These are phyloP conservation scores for Microtus pennsylvanicus DNA, from an alignment of 2,113 vertebrate species.

Conservation along the genomic window DNA sequence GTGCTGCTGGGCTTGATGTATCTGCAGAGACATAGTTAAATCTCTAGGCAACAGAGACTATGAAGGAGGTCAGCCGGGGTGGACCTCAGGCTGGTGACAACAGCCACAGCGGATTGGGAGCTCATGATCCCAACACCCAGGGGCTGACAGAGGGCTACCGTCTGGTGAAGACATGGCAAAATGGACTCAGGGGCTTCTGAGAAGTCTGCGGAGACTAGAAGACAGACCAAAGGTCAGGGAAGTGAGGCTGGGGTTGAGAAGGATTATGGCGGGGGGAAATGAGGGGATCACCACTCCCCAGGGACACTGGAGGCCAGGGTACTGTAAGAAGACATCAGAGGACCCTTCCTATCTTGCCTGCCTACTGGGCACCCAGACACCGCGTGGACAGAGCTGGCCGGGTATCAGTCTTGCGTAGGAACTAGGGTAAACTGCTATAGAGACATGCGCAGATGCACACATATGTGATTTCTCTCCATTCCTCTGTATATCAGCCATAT, in stretches of 20 bases:
- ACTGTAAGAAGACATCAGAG: background rate
- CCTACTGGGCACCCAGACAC: background rate
- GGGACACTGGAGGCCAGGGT: background rate
- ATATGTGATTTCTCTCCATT: slow-evolving; percentile 1
- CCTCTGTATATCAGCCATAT: background rate
- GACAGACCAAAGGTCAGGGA: background rate
- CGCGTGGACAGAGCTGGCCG: background rate
- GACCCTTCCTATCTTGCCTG: background rate
- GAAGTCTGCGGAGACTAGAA: background rate
- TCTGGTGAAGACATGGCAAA: background rate
- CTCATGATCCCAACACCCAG: background rate
- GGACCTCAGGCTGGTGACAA: background rate
- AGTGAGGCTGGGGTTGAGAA: background rate
- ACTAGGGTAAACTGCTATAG: background rate
- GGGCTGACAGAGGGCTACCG: background rate
- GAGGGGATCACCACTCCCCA: background rate
- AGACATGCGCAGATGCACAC: background rate
- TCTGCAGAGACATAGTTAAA: background rate
- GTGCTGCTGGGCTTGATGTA: background rate
- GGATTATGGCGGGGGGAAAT: background rate
- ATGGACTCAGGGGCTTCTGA: background rate
- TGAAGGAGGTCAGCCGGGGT: background rate
- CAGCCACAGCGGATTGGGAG: background rate
- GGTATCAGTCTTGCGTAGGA: background rate
- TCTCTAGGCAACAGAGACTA: background rate